Conservation (phyloP, 2,888 invertebrate genomes). For the Sipha maydis region DNA sequence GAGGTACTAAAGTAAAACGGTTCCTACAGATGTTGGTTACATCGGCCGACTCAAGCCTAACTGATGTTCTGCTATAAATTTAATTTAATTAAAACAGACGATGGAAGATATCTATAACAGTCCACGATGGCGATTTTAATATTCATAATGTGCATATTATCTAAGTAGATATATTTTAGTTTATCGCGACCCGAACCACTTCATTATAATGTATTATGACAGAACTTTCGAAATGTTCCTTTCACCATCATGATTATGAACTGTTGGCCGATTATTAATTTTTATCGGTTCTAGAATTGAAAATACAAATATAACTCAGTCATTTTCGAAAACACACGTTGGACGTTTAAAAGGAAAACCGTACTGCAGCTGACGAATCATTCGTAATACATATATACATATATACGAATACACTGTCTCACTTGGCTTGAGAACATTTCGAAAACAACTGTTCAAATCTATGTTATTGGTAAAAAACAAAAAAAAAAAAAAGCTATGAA, state of each 20-base stretch:
- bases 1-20: background rate
- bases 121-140: background rate
- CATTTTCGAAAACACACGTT: no score
- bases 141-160: background rate
- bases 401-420: no score
- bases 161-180: background rate
- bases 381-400: no score
- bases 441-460: no score
- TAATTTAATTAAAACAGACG: background rate
- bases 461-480: no score
- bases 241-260: background rate
- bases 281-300: no score
- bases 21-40: background rate
- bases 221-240: background rate
- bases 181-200: background rate
- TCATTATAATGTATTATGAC: background rate
- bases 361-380: no score
- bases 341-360: no score
- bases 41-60: background rate
- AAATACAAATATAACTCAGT: no score
- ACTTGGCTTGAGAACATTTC: no score
- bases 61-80: background rate
- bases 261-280: no score
- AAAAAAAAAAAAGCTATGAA: no score
- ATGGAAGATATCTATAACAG: background rate